Evolutionary conservation across 2,797 vertebrate genomes (phyloP), one percentile per base, ranked within the genome.

Genomic region (Hydrolagus colliei): DNA sequence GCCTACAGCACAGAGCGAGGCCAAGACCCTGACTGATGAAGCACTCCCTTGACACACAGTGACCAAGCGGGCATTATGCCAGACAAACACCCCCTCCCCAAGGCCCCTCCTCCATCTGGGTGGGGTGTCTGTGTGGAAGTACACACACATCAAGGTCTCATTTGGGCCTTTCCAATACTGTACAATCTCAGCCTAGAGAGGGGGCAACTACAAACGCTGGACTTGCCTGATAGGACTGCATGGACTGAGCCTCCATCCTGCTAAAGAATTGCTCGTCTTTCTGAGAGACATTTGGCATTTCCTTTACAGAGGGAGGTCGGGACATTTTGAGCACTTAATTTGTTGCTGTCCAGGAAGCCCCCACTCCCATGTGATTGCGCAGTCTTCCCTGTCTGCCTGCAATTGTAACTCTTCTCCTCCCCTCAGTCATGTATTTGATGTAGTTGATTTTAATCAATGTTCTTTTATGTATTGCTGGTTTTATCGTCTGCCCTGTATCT

Each of bases 241-340:
- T 59, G 13, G 72, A 16, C 20, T 5, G 63, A n/a, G 16, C 85
- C 77, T 74, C 73, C 71, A 52, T 77, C 14, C 41, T 2, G 35
- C 75, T 84, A 63, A 68, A 32, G 65, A 84, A 63, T 68, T 68
- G 63, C 79, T 84, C 71, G 79, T 35, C 89, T 87, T 91, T 77
- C 85, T 89, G 88, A 86, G 63, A 16, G 87, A 86, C 87, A 85
- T 63, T 76, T 87, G 87, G 90, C 9, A 61, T 32, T 41, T 52
- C 61, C 68, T 71, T 80, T 84, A 18, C 41, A 63, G 79, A 67
- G 18, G 73, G 27, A 10, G 76, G 88, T 88, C 88, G 86, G 89
- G 88, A 88, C 89, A 92, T 91, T 92, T 92, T 93, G 97, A 98
- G 97, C 97, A 98, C 97, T 98, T 94, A 94, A 88, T 90, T 91